Base-by-base conservation (phyloP, 2,797 vertebrate species). In the Enteromius unitaeniatus region DNA sequence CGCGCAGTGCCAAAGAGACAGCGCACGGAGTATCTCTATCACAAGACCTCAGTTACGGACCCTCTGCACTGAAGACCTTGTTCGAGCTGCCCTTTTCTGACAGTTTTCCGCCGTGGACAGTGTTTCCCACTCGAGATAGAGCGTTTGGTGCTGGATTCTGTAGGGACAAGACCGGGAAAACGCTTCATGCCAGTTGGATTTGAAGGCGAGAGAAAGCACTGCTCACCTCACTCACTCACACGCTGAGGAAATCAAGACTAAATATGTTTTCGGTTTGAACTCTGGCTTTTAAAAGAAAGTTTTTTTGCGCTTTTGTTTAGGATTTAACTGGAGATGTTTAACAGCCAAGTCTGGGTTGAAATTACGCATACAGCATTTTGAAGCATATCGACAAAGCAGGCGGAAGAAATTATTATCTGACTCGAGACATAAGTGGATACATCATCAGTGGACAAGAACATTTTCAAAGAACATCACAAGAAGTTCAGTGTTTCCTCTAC, bases 381-480 rank as follows among this genome's bases (percentile, higher is more conserved):
- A 84, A 83, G 83, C 65, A 31, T 23, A 65, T 21, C 83, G 68
- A 28, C 67, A 77, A 55, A 79, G 55, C 74, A 78, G 65, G 74
- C 49, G 72, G 28, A 37, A 67, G 76, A 47, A 23, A 83, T 53
- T 62, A 64, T 79, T 45, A 47, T 68, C 79, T 11, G 77, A 86
- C 62, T 42, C 14, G 6, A 81, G 75, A 45, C 81, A 67, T 83
- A 31, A 78, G 73, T 83, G 87, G 88, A 90, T 79, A 89, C 67
- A 82, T 37, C 85, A 34, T 47, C 47, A 77, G 37, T 58, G 79
- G 69, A 78, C 79, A 82, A 84, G 72, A 85, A 82, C 69, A 68
- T 65, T 82, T 62, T 69, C 47, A 42, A 80, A 69, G 55, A 80
- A 79, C 79, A 77, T 49, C 13, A 75, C 67, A 76, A 64, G 64